Percentiles rank a stretch among this genome's conserved stretches.
Conservation (phyloP, 2,113 vertebrate species). For the Gobio gobio region DNA sequence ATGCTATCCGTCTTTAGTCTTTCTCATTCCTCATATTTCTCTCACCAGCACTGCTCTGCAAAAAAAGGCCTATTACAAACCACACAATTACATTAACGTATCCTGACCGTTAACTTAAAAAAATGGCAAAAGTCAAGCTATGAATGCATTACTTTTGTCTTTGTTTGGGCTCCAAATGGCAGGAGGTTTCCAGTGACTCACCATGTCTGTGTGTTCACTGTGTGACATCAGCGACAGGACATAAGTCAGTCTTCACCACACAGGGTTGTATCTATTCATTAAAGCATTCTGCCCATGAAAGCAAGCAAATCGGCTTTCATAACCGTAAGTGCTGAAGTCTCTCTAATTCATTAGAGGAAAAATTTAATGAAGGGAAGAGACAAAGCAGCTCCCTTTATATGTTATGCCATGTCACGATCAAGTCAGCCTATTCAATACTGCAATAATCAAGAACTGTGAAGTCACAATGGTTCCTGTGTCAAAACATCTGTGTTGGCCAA, state of each 20-base stretch:
- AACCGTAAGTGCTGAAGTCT: neutral
- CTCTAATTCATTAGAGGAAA: neutral
- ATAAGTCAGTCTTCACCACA: neutral
- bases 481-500: conserved; percentile 26
- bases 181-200: conserved; percentile 1
- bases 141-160: conserved; percentile 25
- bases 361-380: neutral
- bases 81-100: neutral
- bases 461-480: neutral
- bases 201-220: neutral
- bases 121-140: neutral
- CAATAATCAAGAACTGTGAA: conserved; percentile 37
- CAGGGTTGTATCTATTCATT: neutral
- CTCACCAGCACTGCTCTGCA: conserved; percentile 25
- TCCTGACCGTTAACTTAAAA: conserved; percentile 1
- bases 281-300: conserved; percentile 17
- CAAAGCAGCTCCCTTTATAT: neutral
- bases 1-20: neutral
- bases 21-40: neutral
- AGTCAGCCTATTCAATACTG: neutral
- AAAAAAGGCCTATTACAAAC: conserved; percentile 24
- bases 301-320: neutral
- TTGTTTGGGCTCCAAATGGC: conserved; percentile 24
- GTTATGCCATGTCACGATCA: neutral
- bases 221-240: neutral